These are phyloP conservation scores for Yasuhikotakia modesta DNA, from an alignment of 2,797 vertebrate genomes.

Conservation along the genomic window DNA sequence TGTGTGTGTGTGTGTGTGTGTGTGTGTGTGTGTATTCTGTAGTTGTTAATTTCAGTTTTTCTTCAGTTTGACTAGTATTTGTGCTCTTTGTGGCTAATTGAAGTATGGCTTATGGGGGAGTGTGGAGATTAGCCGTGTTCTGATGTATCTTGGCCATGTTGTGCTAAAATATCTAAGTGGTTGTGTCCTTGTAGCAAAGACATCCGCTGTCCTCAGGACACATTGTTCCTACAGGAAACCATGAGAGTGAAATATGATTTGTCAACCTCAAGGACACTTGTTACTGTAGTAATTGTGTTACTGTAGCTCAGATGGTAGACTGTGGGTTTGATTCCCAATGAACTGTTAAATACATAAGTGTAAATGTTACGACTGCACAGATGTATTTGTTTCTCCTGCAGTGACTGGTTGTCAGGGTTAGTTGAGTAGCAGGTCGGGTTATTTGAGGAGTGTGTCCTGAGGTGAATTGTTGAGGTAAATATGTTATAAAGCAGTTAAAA, in stretches of 20 bases:
- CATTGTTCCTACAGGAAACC: slow-evolving; percentile 2
- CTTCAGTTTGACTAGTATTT: slow-evolving; percentile 33
- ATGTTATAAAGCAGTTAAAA: slow-evolving; percentile 11
- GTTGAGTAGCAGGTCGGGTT: slow-evolving; percentile 3
- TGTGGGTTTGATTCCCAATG: too few relatives aligned
- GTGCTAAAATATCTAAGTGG: slow-evolving; percentile 65
- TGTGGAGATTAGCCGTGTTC: slow-evolving; percentile 78
- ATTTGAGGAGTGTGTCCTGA: slow-evolving; percentile 32
- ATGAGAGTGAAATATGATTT: neutral
- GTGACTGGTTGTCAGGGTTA: slow-evolving; percentile 17
- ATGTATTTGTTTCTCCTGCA: neutral
- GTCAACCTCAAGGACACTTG: slow-evolving; percentile 6
- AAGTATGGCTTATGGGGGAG: slow-evolving; percentile 73
- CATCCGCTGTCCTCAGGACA: slow-evolving; percentile 58
- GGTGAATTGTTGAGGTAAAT: slow-evolving; percentile 18
- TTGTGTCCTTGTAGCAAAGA: slow-evolving; percentile 67
- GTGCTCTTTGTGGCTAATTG: slow-evolving; percentile 78
- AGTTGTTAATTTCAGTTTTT: slow-evolving; percentile 55
- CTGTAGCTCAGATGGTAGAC: too few relatives aligned
- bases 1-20: too few relatives aligned
- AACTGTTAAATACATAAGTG: neutral
- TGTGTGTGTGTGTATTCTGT: slow-evolving; percentile 66
- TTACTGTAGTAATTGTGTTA: too few relatives aligned
- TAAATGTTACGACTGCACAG: slow-evolving; percentile 13
- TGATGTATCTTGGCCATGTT: slow-evolving; percentile 73